Evolutionary conservation across 2,888 invertebrate genomes (phyloP).

Genomic region (Athalia circularis): DNA sequence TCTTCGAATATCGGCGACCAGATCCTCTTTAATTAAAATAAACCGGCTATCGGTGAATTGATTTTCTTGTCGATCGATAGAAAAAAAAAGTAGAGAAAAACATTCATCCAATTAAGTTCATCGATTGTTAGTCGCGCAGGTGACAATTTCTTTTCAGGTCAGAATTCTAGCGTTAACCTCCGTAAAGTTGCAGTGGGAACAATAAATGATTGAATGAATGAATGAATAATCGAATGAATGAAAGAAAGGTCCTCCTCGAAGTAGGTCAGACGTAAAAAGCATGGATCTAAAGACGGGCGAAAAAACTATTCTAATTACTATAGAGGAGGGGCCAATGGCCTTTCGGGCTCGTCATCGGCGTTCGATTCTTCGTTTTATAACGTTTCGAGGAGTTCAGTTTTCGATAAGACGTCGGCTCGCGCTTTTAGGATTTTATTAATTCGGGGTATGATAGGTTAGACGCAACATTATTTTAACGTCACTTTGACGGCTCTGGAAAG

Average conservation of each 20-base stretch:
- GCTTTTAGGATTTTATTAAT: too few relatives aligned
- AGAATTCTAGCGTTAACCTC: conserved; percentile 10
- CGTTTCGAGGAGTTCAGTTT: not conserved
- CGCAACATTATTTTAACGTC: too few relatives aligned
- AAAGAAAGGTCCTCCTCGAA: too few relatives aligned
- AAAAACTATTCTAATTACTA: conserved; percentile 33
- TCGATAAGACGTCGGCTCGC: too few relatives aligned
- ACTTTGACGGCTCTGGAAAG: too few relatives aligned
- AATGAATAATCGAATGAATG: not conserved
- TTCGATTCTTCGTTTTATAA: conserved; percentile 1
- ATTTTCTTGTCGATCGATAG: too few relatives aligned
- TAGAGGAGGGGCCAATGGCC: not conserved
- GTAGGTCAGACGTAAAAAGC: too few relatives aligned
- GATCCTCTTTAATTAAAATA: too few relatives aligned
- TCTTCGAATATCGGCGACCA: too few relatives aligned
- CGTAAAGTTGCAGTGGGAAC: not conserved
- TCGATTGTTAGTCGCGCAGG: conserved; percentile 6
- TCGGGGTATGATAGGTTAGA: too few relatives aligned
- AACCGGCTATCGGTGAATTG: too few relatives aligned
- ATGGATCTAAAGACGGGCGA: not conserved
- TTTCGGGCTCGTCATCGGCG: not conserved
- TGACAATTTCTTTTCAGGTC: conserved; percentile 5
- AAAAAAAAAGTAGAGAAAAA: not conserved
- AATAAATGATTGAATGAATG: not conserved
- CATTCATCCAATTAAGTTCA: conserved; percentile 10